phyloP scores from a whole-genome alignment of 2,888 invertebrate genomes.

The Rhamphomyia laevipes region DNA sequence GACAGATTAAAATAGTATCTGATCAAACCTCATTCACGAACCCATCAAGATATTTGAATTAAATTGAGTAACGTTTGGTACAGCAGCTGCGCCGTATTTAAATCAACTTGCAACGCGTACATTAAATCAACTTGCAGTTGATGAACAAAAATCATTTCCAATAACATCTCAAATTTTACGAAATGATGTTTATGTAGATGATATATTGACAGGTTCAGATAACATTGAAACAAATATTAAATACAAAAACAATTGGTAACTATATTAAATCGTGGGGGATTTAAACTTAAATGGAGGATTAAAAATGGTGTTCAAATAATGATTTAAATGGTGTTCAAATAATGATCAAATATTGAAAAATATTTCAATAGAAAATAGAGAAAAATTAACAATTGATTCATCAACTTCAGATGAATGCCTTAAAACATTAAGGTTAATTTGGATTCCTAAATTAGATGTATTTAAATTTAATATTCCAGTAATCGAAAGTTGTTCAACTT shows the following conservation, averaged over 20 bases:
- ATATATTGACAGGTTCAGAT: conserved; percentile 7
- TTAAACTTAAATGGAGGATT: conserved; percentile 9
- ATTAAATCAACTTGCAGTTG: neutral
- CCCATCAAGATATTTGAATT: neutral
- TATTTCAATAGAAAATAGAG: neutral
- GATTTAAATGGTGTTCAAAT: conserved; percentile 5
- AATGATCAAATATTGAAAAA: neutral
- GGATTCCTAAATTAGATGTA: conserved; percentile 9
- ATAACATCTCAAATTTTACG: conserved; percentile 3
- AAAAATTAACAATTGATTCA: neutral
- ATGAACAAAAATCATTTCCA: conserved; percentile 9
- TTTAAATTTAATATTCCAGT: neutral
- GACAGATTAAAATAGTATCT: conserved; percentile 10
- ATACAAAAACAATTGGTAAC: conserved; percentile 3
- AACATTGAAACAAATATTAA: neutral
- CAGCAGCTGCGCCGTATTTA: conserved; percentile 3
- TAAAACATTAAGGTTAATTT: conserved; percentile 8
- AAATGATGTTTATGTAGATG: conserved; percentile 15
- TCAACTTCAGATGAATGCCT: neutral
- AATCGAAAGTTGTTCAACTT: conserved; percentile 1
- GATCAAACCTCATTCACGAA: conserved; percentile 5
- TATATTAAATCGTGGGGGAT: conserved; percentile 8
- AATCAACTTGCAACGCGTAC: neutral
- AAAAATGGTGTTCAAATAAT: too few relatives aligned
- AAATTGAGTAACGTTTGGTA: conserved; percentile 3